Conservation (phyloP, 2,113 vertebrate genomes). For the Macroglossus sobrinus region DNA sequence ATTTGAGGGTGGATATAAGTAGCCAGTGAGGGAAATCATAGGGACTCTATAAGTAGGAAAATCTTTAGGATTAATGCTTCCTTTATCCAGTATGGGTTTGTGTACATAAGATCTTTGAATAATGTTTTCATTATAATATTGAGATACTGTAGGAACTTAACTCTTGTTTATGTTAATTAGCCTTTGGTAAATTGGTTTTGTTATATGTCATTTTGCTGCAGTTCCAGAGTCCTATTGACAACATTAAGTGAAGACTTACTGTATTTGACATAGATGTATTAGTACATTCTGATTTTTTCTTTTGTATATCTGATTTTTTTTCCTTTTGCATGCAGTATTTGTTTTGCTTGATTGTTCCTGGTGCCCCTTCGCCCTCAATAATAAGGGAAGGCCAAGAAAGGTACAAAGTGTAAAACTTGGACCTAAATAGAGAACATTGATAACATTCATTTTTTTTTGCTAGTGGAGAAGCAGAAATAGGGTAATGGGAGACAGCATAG, state of each 20-base stretch:
- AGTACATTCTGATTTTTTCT: background rate
- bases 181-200: background rate
- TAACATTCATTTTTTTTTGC: conserved; percentile 8
- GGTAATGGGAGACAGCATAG: background rate
- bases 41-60: background rate
- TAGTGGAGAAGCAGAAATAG: background rate
- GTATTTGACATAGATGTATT: background rate
- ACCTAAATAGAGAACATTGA: background rate
- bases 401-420: background rate
- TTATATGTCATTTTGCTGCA: background rate
- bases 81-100: background rate
- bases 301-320: background rate
- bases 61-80: background rate
- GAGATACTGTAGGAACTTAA: background rate
- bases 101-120: background rate
- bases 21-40: background rate
- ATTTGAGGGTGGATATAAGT: background rate
- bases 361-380: background rate
- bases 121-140: background rate
- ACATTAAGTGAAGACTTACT: background rate
- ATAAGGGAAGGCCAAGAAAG: background rate
- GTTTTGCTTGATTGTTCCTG: background rate
- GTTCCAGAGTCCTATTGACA: background rate
- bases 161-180: background rate
- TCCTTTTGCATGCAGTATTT: background rate